Conservation (phyloP, 2,797 vertebrate species). For the Netta rufina region DNA sequence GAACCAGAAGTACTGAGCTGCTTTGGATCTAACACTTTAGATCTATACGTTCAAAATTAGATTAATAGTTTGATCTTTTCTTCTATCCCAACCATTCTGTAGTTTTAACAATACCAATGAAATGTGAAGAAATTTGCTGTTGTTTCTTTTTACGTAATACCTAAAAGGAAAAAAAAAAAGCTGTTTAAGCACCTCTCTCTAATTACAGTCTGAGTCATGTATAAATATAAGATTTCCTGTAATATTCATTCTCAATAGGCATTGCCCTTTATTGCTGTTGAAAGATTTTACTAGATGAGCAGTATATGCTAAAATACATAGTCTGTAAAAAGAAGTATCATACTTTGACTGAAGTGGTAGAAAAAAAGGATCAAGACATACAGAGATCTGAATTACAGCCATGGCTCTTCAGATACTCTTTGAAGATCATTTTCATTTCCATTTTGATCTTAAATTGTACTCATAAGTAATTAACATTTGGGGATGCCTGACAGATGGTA, state of each 20-base stretch:
- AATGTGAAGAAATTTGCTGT: not conserved
- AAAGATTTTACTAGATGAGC: not conserved
- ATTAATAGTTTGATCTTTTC: slow-evolving; percentile 1
- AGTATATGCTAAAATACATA: not conserved
- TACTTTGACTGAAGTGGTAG: slow-evolving; percentile 6
- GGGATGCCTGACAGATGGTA: slow-evolving; percentile 52
- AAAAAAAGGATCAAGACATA: slow-evolving; percentile 36
- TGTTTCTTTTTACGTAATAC: not conserved
- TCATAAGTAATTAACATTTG: slow-evolving; percentile 67
- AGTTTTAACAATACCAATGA: not conserved
- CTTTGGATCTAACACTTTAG: not conserved
- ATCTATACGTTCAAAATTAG: not conserved
- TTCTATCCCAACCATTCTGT: not conserved
- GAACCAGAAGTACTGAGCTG: slow-evolving; percentile 24
- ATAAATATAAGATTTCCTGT: not conserved
- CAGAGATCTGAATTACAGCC: slow-evolving; percentile 53
- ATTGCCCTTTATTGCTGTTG: not conserved
- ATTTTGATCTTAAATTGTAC: slow-evolving; percentile 48
- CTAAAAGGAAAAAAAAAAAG: not conserved
- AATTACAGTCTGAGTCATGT: not conserved
- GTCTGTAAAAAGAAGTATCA: not conserved
- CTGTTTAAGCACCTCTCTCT: not conserved
- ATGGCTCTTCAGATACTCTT: slow-evolving; percentile 29
- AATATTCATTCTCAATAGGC: not conserved
- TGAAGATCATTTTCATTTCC: slow-evolving; percentile 64